Evolutionary conservation across 2,797 vertebrate genomes (phyloP).

Genomic region (Aeoliscus strigatus): DNA sequence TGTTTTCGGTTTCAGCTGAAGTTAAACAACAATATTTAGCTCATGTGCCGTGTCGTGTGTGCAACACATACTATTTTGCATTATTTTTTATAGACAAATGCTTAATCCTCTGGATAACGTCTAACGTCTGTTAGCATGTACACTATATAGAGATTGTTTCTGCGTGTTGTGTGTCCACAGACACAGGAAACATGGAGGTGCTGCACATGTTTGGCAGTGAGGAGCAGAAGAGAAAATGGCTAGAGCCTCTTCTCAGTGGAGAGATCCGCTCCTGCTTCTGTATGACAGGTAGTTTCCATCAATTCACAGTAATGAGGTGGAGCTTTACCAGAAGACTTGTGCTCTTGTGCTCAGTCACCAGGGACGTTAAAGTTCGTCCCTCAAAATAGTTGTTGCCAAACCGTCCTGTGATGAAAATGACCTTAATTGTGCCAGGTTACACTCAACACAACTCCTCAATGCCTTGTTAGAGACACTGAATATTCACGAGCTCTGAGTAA

Average conservation of each 20-base stretch:
- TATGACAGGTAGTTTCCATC: conserved; percentile 84
- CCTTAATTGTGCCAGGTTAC: conserved; percentile 3
- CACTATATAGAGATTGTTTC: too few relatives aligned
- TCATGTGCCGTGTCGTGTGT: too few relatives aligned
- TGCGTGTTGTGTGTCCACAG: conserved; percentile 53
- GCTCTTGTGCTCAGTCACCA: background rate
- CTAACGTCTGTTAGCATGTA: too few relatives aligned
- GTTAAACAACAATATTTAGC: too few relatives aligned
- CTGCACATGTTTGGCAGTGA: conserved; percentile 89
- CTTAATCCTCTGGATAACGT: too few relatives aligned
- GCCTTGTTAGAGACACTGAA: conserved; percentile 8
- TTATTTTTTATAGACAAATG: too few relatives aligned
- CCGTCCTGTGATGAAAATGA: background rate
- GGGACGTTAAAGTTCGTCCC: background rate
- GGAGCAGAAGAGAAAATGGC: conserved; percentile 87
- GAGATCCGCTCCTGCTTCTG: conserved; percentile 91
- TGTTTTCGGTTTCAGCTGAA: too few relatives aligned
- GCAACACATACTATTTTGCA: too few relatives aligned
- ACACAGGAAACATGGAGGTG: conserved; percentile 94
- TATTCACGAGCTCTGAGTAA: too few relatives aligned
- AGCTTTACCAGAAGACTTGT: background rate
- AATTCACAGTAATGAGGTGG: background rate
- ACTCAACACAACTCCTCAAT: background rate
- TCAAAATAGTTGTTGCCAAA: background rate
- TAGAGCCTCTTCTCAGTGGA: conserved; percentile 87